These are phyloP conservation scores for Gorsachius goisagi DNA, from an alignment of 2,113 vertebrate species.

Conservation along the genomic window DNA sequence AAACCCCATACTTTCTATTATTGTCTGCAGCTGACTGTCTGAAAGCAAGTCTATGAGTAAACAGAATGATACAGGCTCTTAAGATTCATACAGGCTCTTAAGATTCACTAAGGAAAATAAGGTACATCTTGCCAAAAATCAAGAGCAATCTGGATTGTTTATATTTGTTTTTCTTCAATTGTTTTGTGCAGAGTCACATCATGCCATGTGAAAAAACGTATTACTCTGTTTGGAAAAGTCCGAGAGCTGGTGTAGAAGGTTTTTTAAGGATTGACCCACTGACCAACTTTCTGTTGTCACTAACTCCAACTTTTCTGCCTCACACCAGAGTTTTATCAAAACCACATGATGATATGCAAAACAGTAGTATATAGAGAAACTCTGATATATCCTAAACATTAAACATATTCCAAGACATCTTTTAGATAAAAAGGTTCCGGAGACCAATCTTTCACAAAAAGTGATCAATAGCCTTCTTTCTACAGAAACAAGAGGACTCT, in stretches of 20 bases:
- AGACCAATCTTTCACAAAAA: neutral
- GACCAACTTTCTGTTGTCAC: neutral
- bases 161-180: neutral
- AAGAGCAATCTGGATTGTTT: neutral
- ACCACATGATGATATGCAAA: neutral
- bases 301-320: neutral
- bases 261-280: neutral
- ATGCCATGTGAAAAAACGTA: rapidly evolving
- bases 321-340: neutral
- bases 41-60: neutral
- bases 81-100: neutral
- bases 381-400: neutral
- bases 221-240: neutral
- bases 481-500: neutral
- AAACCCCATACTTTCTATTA: neutral
- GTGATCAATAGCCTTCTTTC: neutral
- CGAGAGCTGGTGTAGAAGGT: neutral
- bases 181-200: neutral
- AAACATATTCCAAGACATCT: neutral
- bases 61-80: neutral
- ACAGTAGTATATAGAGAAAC: neutral
- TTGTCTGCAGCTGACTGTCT: neutral
- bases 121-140: neutral
- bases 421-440: neutral
- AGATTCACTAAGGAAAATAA: neutral